Evolutionary conservation across 1,140 invertebrate species (phyloP).

Genomic region (Alviniconcha marisindica): DNA sequence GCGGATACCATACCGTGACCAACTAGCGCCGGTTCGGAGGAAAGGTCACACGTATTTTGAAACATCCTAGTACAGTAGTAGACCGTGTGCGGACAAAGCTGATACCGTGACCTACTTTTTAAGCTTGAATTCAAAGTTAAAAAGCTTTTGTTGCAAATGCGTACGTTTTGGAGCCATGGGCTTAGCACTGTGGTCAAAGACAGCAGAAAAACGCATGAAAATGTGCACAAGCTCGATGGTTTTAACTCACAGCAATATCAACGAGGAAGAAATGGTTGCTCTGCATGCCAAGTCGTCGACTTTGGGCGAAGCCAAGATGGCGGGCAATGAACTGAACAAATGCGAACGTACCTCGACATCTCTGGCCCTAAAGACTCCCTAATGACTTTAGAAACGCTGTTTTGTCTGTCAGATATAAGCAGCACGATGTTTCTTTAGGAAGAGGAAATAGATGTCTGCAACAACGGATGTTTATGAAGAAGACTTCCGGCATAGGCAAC

Average conservation of each 20-base stretch:
- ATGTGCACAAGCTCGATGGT: no score
- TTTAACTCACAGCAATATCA: conserved; percentile 2
- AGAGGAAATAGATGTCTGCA: conserved; percentile 73
- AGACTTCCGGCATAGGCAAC: conserved; percentile 71
- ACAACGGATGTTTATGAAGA: conserved; percentile 66
- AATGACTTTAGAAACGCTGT: neutral
- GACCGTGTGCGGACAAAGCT: no score
- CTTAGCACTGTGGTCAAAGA: no score
- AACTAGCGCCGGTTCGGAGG: no score
- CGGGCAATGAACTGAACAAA: conserved; percentile 20
- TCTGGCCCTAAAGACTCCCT: neutral
- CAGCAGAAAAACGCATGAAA: no score
- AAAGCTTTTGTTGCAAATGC: no score
- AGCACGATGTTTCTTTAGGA: conserved; percentile 42
- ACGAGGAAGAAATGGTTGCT: neutral
- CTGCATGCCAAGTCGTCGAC: neutral
- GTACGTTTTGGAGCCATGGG: no score
- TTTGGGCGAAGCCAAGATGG: conserved; percentile 29
- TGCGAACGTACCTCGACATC: neutral
- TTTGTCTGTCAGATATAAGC: neutral
- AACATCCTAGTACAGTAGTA: no score
- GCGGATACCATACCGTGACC: no score
- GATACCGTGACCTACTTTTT: no score
- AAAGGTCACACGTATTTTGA: no score
- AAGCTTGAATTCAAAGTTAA: no score